These are phyloP conservation scores for Brachionus paranguensis DNA, from an alignment of 1,140 invertebrate species.

Conservation along the genomic window DNA sequence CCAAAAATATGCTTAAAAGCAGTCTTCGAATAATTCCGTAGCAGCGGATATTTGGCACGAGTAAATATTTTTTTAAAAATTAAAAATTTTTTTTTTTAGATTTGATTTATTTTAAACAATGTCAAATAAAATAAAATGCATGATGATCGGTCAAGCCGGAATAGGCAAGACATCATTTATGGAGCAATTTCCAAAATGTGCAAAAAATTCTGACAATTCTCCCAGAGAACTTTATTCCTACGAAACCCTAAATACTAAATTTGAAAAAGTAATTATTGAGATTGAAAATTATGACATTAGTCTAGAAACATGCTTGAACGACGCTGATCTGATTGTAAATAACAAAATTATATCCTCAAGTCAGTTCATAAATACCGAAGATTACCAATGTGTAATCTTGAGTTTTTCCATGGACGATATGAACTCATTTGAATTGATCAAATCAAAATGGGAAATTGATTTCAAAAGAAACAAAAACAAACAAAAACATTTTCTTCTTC, in stretches of 20 bases:
- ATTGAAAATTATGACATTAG: slow-evolving; percentile 21
- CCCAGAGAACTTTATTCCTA: neutral
- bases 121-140: slow-evolving; percentile 27
- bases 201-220: neutral
- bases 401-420: slow-evolving; percentile 6
- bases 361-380: neutral
- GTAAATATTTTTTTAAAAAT: neutral
- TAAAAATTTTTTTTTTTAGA: neutral
- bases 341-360: slow-evolving; percentile 9
- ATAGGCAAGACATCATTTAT: slow-evolving; percentile 33
- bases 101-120: neutral
- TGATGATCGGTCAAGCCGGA: slow-evolving; percentile 37
- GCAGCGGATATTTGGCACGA: neutral
- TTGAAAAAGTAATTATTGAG: slow-evolving; percentile 11
- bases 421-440: slow-evolving; percentile 13
- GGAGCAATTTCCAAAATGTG: slow-evolving; percentile 5
- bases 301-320: slow-evolving; percentile 16
- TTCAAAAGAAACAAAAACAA: slow-evolving; percentile 5
- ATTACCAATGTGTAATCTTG: neutral
- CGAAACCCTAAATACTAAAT: slow-evolving; percentile 5
- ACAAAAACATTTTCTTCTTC: slow-evolving; percentile 1
- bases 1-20: neutral
- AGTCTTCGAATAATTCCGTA: neutral
- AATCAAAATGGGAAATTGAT: slow-evolving; percentile 39
- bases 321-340: slow-evolving; percentile 19